Evolutionary conservation across 2,888 invertebrate genomes (phyloP).

Genomic region (Stramonita haemastoma): DNA sequence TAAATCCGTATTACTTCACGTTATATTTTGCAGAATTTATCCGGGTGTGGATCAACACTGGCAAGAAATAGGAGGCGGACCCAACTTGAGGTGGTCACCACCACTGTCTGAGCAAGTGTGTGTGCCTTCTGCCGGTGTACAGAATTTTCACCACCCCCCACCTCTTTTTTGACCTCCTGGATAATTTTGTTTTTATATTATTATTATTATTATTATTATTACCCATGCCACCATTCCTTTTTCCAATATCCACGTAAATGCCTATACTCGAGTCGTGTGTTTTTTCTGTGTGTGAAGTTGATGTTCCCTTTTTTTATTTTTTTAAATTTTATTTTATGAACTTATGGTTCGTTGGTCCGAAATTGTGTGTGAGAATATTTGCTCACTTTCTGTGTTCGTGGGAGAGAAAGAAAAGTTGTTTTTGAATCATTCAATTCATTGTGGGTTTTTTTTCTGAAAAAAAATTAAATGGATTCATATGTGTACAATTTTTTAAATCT

Average conservation of each 20-base stretch:
- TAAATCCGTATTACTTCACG: no score
- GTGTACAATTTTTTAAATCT: no score
- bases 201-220: no score
- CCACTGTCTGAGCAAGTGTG: conserved; percentile 1
- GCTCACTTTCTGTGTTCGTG: no score
- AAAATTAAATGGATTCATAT: no score
- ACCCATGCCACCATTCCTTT: not conserved
- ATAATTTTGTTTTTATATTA: not conserved
- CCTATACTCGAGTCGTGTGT: not conserved
- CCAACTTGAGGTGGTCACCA: not conserved
- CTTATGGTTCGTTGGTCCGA: no score
- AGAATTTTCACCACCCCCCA: not conserved
- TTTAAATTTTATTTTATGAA: no score
- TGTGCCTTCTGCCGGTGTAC: conserved; percentile 34
- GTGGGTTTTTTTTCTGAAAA: no score
- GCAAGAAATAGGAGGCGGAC: conserved; percentile 23
- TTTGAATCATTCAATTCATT: no score
- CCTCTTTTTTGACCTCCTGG: not conserved
- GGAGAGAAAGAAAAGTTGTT: no score
- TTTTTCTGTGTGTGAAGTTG: not conserved
- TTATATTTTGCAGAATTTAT: conserved; percentile 34
- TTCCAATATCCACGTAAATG: not conserved
- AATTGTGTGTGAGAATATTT: no score
- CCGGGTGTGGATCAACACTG: conserved; percentile 34
- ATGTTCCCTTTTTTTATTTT: no score